Base-by-base conservation (phyloP, 2,888 invertebrate genomes). In the Cryptus viduatorius region DNA sequence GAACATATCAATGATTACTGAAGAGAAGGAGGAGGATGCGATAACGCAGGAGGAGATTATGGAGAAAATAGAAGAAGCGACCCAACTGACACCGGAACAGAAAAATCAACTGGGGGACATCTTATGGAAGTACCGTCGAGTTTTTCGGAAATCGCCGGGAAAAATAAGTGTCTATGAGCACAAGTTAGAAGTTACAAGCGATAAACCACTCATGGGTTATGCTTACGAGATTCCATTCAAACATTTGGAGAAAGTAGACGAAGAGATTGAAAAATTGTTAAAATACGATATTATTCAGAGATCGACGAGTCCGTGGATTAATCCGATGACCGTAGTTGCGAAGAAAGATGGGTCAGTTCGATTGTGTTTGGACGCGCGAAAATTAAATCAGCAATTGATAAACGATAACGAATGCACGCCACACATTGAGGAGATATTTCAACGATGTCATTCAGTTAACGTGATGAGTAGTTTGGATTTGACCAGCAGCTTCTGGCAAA, bases 221-320 rank as follows among this genome's bases (percentile, higher is more conserved):
- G n/a, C 69, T 1, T 78, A 78, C 12, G 46, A 56, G n/a, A 56
- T 78, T 24, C 78, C 78, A 1, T 19, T 69, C 8, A 69, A 53
- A 12, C 44, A 79, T 7, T 46, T 59, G 4, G 71, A 71, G 4
- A 77, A 77, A 24, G 77, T 77, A 7, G 77, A 67, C 14, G 31
- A 12, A 0, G 77, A 77, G n/a, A 78, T 78, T 1, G 44, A 68
- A 1, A 68, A 59, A 48, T 16, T 78, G 8, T 1, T 78, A 10
- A 14, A 44, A 2, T 37, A 50, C 16, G 67, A 65, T 4, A 67
- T 77, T 0, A 77, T 77, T 14, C 77, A 68, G 4, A 14, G 67
- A 31, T 77, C 67, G 0, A 67, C 37, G 5, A 67, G 77, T 12
- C 67, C 77, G 0, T 67, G 68, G 56, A 16, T 53, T 7, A 77